Percentiles rank a stretch among this genome's conserved stretches.
Conservation (phyloP, 2,113 vertebrate genomes). For the Mionectes macconnelli region DNA sequence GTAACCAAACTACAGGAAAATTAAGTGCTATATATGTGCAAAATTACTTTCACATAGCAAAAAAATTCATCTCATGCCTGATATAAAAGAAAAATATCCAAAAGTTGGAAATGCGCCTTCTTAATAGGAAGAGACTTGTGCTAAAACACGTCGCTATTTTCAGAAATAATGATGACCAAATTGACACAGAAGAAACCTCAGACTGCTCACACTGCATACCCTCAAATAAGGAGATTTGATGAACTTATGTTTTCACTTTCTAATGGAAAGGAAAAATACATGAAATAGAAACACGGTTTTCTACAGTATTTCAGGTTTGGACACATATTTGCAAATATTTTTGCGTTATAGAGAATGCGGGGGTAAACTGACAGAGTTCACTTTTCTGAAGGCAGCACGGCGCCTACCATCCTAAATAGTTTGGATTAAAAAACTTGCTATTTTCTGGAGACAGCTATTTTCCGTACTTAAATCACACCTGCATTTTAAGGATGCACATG, state of each 20-base stretch:
- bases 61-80: neutral
- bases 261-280: neutral
- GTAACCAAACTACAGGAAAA: neutral
- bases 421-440: neutral
- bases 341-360: neutral
- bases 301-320: neutral
- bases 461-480: neutral
- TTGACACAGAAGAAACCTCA: neutral
- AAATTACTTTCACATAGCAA: neutral
- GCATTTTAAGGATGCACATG: neutral
- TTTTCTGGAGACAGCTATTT: neutral
- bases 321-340: neutral
- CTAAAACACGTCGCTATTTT: neutral
- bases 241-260: neutral
- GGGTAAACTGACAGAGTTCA: neutral
- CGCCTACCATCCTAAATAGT: neutral
- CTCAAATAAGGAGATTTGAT: neutral
- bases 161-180: neutral
- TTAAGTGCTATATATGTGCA: neutral
- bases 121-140: neutral
- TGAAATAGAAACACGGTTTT: neutral
- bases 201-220: neutral
- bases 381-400: neutral
- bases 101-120: neutral
- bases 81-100: neutral